Base-by-base conservation (phyloP, 2,888 invertebrate species). In the Mimachlamys varia region DNA sequence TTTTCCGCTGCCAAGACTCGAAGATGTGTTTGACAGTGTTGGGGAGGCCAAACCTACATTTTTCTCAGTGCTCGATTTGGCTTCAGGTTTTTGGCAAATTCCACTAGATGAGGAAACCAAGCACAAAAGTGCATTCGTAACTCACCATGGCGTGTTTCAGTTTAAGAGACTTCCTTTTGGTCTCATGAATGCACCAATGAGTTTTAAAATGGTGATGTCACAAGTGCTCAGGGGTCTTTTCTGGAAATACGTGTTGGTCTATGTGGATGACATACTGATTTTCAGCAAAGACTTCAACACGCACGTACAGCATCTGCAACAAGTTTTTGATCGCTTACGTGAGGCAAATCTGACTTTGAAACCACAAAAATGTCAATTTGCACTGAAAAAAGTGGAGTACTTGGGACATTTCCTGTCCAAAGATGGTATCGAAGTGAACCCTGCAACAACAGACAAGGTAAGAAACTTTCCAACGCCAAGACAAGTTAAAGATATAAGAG, bases 251-350 rank as follows among this genome's bases (percentile, higher is more conserved):
- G 92, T 76, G 0, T 62, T 92, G 19, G 90, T 91, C 55, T 93
- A 92, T 88, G 58, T 93, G 12, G 92, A 93, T 88, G 93, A 93
- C 58, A 90, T 93, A 15, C 53, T 93, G 22, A 88, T 93, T n/a
- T 92, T 90, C 50, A 90, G 90, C 38, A 87, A 89, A 19, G 27
- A 88, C 49, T 92, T 92, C 87, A 90, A 92, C 15, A 50, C 33
- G 12, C 92, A 93, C 90, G 53, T 93, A 22, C 3, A 90, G 0
- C 91, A 92, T 88, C 7, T 50, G 50, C 50, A 50, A 50, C 50
- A 50, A 50, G 50, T 50, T 7, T 50, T 50, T 50, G 44, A 92
- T 27, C 89, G 90, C 37, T 53, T 92, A 17, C 55, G 92, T 38
- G 89, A 90, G 27, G 93, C 93, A 27, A 90, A 91, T 7, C 88